Evolutionary conservation across 2,113 vertebrate species (phyloP).

Genomic region (Eira barbara): DNA sequence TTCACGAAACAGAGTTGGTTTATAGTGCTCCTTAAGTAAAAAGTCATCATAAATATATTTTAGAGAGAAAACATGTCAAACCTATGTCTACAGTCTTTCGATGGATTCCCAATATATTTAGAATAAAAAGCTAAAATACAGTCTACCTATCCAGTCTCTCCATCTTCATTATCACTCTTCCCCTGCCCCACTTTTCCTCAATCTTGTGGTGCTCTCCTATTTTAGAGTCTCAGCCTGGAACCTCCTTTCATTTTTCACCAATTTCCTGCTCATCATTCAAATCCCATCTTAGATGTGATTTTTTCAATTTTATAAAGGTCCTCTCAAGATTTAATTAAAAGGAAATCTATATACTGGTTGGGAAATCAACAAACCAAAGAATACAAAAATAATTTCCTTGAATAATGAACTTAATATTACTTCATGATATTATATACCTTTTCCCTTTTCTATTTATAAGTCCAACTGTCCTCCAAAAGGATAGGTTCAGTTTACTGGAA

Average conservation of each 20-base stretch:
- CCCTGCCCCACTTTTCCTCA: neutral
- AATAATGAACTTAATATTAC: neutral
- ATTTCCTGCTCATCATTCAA: neutral
- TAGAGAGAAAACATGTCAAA: neutral
- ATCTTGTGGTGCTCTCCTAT: neutral
- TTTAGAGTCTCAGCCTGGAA: neutral
- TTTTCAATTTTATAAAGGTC: neutral
- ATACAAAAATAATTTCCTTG: slow-evolving; percentile 14
- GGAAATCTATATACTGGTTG: neutral
- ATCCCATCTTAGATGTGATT: slow-evolving; percentile 7
- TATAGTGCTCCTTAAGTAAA: slow-evolving; percentile 23
- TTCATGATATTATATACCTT: neutral
- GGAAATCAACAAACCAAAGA: neutral
- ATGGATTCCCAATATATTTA: neutral
- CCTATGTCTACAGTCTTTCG: neutral
- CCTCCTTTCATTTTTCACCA: neutral
- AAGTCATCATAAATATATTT: neutral
- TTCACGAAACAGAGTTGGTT: slow-evolving; percentile 9
- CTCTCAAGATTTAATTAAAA: neutral
- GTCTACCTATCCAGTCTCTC: neutral
- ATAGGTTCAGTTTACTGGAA: neutral
- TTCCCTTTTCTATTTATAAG: neutral
- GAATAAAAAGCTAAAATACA: neutral
- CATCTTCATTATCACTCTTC: neutral
- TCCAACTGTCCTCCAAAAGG: neutral